Evolutionary conservation across 2,888 invertebrate genomes (phyloP).

Genomic region (Plebejus anna): DNA sequence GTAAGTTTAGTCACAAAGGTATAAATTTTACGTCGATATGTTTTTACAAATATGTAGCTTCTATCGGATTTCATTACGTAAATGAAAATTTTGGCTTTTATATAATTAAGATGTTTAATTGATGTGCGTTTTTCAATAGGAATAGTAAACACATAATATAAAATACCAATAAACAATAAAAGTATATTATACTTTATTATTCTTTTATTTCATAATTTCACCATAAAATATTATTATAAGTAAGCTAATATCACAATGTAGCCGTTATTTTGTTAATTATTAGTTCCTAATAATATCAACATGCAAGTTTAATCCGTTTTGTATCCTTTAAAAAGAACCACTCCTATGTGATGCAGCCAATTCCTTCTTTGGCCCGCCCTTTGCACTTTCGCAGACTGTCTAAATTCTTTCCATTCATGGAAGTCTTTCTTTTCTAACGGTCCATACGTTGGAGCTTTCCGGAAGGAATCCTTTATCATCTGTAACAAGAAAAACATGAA

Average conservation of each 20-base stretch:
- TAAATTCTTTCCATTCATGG: slow-evolving; percentile 80
- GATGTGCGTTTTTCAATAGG: slow-evolving; percentile 37
- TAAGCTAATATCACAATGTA: slow-evolving; percentile 25
- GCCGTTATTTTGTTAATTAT: slow-evolving; percentile 33
- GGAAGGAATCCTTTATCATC: slow-evolving; percentile 17
- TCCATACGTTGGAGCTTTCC: slow-evolving; percentile 47
- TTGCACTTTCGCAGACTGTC: slow-evolving; percentile 61
- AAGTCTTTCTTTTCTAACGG: slow-evolving; percentile 74
- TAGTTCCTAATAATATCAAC: neutral
- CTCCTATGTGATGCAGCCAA: slow-evolving; percentile 58
- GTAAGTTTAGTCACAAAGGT: slow-evolving; percentile 43
- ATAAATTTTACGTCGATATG: slow-evolving; percentile 31
- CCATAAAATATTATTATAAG: slow-evolving; percentile 23
- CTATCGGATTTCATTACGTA: slow-evolving; percentile 36
- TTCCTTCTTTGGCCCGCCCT: slow-evolving; percentile 54
- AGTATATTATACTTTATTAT: slow-evolving; percentile 31
- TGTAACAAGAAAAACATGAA: neutral
- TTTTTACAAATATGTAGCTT: slow-evolving; percentile 35
- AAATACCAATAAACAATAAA: slow-evolving; percentile 34
- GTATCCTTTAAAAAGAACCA: slow-evolving; percentile 60
- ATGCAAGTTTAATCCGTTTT: slow-evolving; percentile 26
- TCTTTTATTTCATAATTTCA: slow-evolving; percentile 34
- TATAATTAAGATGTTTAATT: slow-evolving; percentile 40
- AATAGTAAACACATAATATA: slow-evolving; percentile 35
- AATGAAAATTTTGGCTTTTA: slow-evolving; percentile 36